Evolutionary conservation across 2,888 invertebrate genomes (phyloP), one percentile per base, ranked within the genome.

Genomic region (Drosophila picticornis): DNA sequence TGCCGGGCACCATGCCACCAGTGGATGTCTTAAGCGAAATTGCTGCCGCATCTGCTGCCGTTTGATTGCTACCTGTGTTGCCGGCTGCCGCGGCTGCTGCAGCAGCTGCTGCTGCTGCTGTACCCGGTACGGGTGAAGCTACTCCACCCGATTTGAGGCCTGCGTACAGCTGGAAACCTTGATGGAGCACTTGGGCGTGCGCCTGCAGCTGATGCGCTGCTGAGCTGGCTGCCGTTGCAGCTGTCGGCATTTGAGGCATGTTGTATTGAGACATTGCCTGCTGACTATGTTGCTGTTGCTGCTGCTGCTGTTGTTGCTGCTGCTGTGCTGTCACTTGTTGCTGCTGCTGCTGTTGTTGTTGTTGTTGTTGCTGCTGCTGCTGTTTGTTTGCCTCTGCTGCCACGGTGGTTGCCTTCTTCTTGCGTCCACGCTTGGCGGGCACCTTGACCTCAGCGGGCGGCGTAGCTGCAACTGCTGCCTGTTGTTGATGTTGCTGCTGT

Each of bases 1-100:
- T 97, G 32, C 96, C 96, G 10, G 97, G 95, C 76, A 97, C 96
- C 91, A 96, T 96, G 83, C 95, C 78, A 3, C 85, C 95, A 6
- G 95, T 94, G 16, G 95, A 94, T 57, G 96, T 95, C 84, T 96
- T 95, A 56, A 96, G 91, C 16, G 95, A 94, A 81, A 96, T 95
- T 75, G 94, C 91, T 68, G 92, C 91, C 10, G 91, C 75, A 79
- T 92, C 92, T 1, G 91, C 88, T 1, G 87, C 88, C 29, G 90
- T 63, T 31, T 87, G 87, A 50, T 77, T 80, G 22, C 56, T 52
- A 6, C 51, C 27, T 1, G 68, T 38, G 27, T 64, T 59, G n/a
- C 66, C 62, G 3, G 64, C 63, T 2, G 76, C 56, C 11, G 76
- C 51, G 4, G 59, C 64, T 72, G 82, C 78, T 19, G 65, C 53